These are phyloP conservation scores for Leucophenga montana DNA, from an alignment of 2,888 invertebrate species.

Conservation along the genomic window DNA sequence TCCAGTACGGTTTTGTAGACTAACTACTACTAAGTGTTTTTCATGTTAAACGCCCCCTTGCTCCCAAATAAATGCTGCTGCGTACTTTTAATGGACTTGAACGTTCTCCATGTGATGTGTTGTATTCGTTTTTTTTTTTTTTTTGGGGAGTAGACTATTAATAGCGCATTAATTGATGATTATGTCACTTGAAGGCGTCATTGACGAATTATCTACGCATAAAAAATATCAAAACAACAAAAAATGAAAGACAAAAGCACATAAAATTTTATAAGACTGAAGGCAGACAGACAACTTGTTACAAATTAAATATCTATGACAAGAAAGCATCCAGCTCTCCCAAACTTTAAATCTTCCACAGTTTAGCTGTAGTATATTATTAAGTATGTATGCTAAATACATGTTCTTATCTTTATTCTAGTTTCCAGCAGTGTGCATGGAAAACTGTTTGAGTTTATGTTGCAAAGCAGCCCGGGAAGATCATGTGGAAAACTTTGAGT, in stretches of 20 bases:
- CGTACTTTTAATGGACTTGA: slow-evolving; percentile 1
- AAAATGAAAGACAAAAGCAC: too few species aligned
- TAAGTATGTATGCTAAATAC: slow-evolving; percentile 9
- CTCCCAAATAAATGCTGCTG: too few species aligned
- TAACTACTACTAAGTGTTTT: slow-evolving; percentile 54
- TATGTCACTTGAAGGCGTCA: slow-evolving; percentile 68
- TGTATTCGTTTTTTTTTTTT: not conserved
- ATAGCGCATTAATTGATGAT: slow-evolving; percentile 70
- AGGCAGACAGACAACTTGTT: slow-evolving; percentile 33
- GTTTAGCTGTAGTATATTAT: too few species aligned
- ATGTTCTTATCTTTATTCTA: not conserved
- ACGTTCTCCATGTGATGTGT: too few species aligned
- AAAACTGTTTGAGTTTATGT: too few species aligned
- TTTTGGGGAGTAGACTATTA: slow-evolving; percentile 52
- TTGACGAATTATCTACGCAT: slow-evolving; percentile 55
- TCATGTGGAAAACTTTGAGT: slow-evolving; percentile 49
- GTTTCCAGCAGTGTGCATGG: too few species aligned
- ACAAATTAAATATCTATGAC: slow-evolving; percentile 14
- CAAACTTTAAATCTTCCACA: not conserved
- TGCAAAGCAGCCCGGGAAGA: not conserved
- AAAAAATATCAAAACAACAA: slow-evolving; percentile 44
- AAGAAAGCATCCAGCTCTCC: not conserved
- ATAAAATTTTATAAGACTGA: slow-evolving; percentile 22
- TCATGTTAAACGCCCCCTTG: slow-evolving; percentile 6
- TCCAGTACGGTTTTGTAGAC: not conserved